Conservation (phyloP, 2,888 invertebrate genomes). For the Dorcus parallelipipedus region DNA sequence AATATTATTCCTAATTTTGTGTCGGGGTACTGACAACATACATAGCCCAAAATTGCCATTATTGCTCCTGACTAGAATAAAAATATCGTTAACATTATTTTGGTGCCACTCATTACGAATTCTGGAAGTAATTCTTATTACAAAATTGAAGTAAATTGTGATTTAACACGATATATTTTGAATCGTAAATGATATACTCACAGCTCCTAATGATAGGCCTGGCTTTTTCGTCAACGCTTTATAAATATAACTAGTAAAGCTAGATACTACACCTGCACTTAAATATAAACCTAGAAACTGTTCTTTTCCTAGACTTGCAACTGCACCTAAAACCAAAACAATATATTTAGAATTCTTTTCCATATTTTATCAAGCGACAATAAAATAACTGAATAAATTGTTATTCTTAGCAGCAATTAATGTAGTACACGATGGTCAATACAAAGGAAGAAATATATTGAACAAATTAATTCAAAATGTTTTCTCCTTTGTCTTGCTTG, state of each 20-base stretch:
- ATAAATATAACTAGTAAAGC: constrained; percentile 77
- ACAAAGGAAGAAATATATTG: no score
- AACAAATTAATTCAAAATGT: no score
- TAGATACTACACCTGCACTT: constrained; percentile 83
- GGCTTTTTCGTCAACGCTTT: constrained; percentile 69
- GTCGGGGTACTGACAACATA: constrained; percentile 86
- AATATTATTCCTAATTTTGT: constrained; percentile 85
- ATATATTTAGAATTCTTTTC: no score
- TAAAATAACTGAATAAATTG: no score
- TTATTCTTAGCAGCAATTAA: no score
- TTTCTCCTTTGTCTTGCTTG: no score
- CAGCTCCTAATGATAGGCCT: constrained; percentile 87
- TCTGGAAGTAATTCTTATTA: not conserved
- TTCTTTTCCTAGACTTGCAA: constrained; percentile 78
- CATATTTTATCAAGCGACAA: no score
- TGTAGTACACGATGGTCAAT: no score
- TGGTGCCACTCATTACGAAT: constrained; percentile 6
- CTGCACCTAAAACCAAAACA: constrained; percentile 54
- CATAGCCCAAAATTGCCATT: constrained; percentile 82
- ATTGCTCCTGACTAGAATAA: constrained; percentile 85
- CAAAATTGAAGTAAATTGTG: not conserved
- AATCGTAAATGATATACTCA: constrained; percentile 53
- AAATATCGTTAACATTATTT: constrained; percentile 7
- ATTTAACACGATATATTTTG: no score
- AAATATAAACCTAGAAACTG: constrained; percentile 90